Evolutionary conservation across 2,113 vertebrate genomes (phyloP).

Genomic region (Crotalus horridus): DNA sequence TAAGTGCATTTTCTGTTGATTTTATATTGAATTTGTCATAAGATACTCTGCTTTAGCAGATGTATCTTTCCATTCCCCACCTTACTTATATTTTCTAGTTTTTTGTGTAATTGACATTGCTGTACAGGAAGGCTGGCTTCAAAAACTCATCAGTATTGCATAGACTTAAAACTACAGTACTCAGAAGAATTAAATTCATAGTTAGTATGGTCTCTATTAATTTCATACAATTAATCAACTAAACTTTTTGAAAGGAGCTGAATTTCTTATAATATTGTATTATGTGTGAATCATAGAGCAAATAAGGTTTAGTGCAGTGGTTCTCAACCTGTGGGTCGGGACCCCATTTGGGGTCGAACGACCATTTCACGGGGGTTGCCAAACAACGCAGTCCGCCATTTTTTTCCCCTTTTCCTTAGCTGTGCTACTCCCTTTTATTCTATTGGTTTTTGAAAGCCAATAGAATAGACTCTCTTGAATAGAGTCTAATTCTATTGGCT

Average conservation of each 20-base stretch:
- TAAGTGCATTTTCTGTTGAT: slow-evolving; percentile 68
- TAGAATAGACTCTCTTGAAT: no score
- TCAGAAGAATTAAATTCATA: slow-evolving; percentile 32
- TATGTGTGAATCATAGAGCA: slow-evolving; percentile 7
- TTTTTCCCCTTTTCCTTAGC: no score
- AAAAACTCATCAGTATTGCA: slow-evolving; percentile 23
- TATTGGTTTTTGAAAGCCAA: no score
- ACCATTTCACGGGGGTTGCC: no score
- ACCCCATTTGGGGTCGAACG: no score
- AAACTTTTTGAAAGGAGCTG: slow-evolving; percentile 32
- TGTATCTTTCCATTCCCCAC: not conserved
- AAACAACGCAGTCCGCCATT: no score
- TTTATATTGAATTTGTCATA: not conserved
- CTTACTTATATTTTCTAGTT: slow-evolving; percentile 21
- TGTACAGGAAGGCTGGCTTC: slow-evolving; percentile 34
- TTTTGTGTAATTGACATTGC: not conserved
- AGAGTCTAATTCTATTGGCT: no score
- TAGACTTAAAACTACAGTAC: slow-evolving; percentile 4
- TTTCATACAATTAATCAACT: slow-evolving; percentile 47
- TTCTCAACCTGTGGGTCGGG: no score
- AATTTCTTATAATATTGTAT: slow-evolving; percentile 43
- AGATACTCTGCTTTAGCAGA: not conserved
- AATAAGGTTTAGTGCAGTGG: not conserved
- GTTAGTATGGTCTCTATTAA: slow-evolving; percentile 45
- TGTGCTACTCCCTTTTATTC: no score